These are phyloP conservation scores for Tenualosa ilisha DNA, from an alignment of 2,797 vertebrate genomes.

Conservation along the genomic window DNA sequence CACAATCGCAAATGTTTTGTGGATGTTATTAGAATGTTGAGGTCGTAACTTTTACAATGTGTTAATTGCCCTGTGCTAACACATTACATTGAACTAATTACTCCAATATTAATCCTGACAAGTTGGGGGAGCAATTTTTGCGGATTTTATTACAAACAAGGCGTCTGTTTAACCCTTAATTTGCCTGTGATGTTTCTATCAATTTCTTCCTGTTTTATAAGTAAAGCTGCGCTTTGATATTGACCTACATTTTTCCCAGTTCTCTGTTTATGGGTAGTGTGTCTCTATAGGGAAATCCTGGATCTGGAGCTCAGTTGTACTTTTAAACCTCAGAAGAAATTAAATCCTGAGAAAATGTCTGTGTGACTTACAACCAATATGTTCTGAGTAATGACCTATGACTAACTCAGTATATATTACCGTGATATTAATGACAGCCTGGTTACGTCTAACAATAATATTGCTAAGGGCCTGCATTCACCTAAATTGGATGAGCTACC, in stretches of 20 bases:
- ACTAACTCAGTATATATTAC: neutral
- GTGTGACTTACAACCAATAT: neutral
- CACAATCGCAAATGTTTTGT: neutral
- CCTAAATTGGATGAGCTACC: neutral
- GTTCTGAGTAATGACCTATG: neutral
- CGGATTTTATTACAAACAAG: neutral
- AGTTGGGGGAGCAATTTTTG: neutral
- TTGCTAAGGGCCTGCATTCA: neutral
- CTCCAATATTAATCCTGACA: neutral
- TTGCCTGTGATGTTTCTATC: neutral
- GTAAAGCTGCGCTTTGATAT: neutral
- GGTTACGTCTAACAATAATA: neutral
- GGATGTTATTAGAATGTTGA: neutral
- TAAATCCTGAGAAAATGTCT: neutral
- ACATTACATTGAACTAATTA: slow-evolving; percentile 2
- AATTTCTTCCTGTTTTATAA: neutral
- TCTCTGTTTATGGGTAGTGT: neutral
- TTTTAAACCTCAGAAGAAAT: neutral
- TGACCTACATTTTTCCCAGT: neutral
- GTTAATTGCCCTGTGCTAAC: neutral
- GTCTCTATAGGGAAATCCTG: neutral
- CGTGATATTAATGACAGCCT: neutral
- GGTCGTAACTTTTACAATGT: slow-evolving; percentile 15
- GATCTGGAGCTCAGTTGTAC: neutral
- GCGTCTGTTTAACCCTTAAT: neutral